A percentile compares a stretch with the other conserved stretches of the same genome.
Evolutionary conservation across 2,113 vertebrate species (phyloP).

Genomic region (Pseudolaguvia tuberculata): DNA sequence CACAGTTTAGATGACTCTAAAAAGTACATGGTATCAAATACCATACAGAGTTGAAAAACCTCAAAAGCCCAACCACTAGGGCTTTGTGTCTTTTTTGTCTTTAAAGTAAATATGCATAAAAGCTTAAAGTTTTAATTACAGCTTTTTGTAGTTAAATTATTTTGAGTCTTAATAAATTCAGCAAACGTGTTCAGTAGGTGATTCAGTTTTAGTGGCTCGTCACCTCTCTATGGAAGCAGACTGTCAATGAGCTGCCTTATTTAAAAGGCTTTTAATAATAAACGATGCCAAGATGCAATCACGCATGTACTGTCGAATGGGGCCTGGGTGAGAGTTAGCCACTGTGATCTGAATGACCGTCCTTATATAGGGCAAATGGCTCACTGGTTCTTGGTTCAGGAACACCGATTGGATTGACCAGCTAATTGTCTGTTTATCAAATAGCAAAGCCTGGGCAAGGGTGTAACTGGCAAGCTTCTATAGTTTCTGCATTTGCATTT

Average conservation of each 20-base stretch:
- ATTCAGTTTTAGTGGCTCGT: slow-evolving; percentile 29
- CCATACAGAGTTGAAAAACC: no score
- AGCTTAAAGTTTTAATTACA: neutral
- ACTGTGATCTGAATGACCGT: slow-evolving; percentile 32
- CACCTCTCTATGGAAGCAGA: slow-evolving; percentile 35
- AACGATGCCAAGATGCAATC: slow-evolving; percentile 36
- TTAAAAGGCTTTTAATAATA: slow-evolving; percentile 49
- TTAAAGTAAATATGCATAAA: neutral
- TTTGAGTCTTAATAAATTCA: slow-evolving; percentile 12
- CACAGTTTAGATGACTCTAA: no score
- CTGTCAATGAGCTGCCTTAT: slow-evolving; percentile 40
- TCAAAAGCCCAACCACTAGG: no score
- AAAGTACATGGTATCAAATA: no score
- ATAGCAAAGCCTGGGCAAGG: slow-evolving; percentile 37
- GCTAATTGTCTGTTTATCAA: slow-evolving; percentile 55
- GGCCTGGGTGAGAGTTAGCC: slow-evolving; percentile 18
- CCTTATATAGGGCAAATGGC: slow-evolving; percentile 37
- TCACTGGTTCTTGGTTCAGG: slow-evolving; percentile 31
- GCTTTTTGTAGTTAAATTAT: neutral
- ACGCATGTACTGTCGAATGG: slow-evolving; percentile 34
- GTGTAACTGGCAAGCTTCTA: slow-evolving; percentile 30
- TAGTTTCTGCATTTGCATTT: slow-evolving; percentile 10
- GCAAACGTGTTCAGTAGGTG: slow-evolving; percentile 22
- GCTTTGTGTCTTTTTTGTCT: neutral
- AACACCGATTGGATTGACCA: slow-evolving; percentile 44